Base-by-base conservation (phyloP, 2,113 vertebrate species). In the Percopsis transmontana region DNA sequence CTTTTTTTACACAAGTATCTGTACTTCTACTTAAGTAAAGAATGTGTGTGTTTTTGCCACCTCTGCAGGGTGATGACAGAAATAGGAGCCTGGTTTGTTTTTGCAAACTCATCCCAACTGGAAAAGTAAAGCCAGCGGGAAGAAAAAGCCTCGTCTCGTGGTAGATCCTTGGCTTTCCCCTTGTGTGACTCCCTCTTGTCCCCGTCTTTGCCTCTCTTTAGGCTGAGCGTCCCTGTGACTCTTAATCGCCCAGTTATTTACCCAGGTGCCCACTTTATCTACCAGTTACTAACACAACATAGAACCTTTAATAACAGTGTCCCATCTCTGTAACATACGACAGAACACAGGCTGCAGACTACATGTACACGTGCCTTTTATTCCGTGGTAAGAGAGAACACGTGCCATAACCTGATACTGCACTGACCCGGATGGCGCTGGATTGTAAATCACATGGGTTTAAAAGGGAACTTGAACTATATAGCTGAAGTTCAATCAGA, bases 21-120 rank as follows among this genome's bases (percentile, higher is more conserved):
- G n/a, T n/a, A n/a, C n/a, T n/a, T n/a, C n/a, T n/a, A n/a, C n/a
- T n/a, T n/a, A n/a, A n/a, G n/a, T n/a, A n/a, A n/a, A n/a, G n/a
- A n/a, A n/a, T n/a, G n/a, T n/a, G n/a, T n/a, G n/a, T n/a, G n/a
- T n/a, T n/a, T n/a, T n/a, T n/a, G n/a, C n/a, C n/a, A n/a, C n/a
- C n/a, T n/a, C n/a, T 33, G 27, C 83, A 80, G 66, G 62, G 50
- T 66, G 64, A 62, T 65, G 77, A 63, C 75, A 70, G 51, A 55
- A 24, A 70, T 77, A 61, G 69, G 79, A 70, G 54, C 60, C 52
- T 44, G 65, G 67, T 44, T 44, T 77, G 79, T 85, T 86, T 91
- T 79, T 72, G 74, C 80, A 77, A 86, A 87, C 57, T 83, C 70
- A 86, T 85, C 81, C 64, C 74, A 80, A 82, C 75, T 62, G 72